Evolutionary conservation across 2,113 vertebrate genomes (phyloP), one percentile per base, ranked within the genome.

Genomic region (Poeciliopsis occidentalis): DNA sequence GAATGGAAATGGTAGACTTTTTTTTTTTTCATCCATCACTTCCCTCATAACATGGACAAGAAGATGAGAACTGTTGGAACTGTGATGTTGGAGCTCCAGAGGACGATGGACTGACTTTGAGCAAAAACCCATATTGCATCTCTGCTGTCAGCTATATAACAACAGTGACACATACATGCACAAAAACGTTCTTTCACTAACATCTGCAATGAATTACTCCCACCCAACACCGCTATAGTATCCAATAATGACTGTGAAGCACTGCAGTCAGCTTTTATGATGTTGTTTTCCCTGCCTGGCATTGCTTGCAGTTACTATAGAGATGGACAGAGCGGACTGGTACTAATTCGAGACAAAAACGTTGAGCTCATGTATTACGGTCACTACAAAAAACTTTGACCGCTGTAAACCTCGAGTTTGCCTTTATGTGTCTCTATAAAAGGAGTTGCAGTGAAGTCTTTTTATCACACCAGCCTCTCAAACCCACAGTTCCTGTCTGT

Each of bases 141-240:
- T 34, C 79, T 39, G 73, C 65, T 76, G 75, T 81, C 84, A 83
- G 57, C 80, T 83, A 60, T 70, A 77, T 79, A 73, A 29, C 60
- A 26, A 8, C 57, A 66, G 69, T 86, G 83, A 87, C 87, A 89
- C 83, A 87, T 68, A 11, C 27, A 76, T 63, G 7, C 84, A 91
- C 77, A 85, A 75, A 85, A 86, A 73, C 27, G 80, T 73, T 89
- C 80, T 87, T 85, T 85, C 82, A 92, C 75, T 63, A 80, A 90
- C 91, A 93, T 91, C 86, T 92, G 92, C 69, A 73, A 68, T 89
- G 75, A 85, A 86, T 93, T 93, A 90, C 75, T 71, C 82, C 87
- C 88, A 77, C 84, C 87, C 89, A 85, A 83, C 82, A 11, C 75
- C 69, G 84, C 90, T 83, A 87, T 89, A 87, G 78, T 71, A 84